Conservation (phyloP, 2,113 vertebrate species). For the Heterotis niloticus region DNA sequence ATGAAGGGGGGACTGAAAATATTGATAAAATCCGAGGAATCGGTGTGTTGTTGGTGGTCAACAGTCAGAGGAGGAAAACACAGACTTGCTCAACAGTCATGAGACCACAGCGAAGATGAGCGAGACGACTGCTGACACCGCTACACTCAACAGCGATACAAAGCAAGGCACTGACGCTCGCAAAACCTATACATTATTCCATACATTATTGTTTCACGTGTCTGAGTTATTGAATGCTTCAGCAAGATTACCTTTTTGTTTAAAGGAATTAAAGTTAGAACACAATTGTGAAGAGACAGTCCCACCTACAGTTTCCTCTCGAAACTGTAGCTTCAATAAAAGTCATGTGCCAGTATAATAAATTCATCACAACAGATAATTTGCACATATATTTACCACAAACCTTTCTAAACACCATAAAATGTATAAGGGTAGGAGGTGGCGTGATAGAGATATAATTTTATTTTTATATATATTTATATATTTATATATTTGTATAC, state of each 20-base stretch:
- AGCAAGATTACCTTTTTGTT: neutral
- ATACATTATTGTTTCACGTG: slow-evolving; percentile 1
- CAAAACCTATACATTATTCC: slow-evolving; percentile 29
- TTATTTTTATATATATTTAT: slow-evolving; percentile 33
- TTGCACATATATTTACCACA: slow-evolving; percentile 45
- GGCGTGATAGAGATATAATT: slow-evolving; percentile 29
- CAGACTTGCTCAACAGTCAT: neutral
- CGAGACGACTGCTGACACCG: neutral
- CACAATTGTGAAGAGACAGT: neutral
- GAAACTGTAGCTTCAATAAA: slow-evolving; percentile 29
- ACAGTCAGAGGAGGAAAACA: slow-evolving; percentile 10
- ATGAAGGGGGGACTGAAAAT: neutral
- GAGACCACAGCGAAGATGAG: neutral
- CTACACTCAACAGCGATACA: slow-evolving; percentile 30
- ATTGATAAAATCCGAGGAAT: slow-evolving; percentile 4
- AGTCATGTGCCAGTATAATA: slow-evolving; percentile 41
- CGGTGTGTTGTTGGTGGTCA: neutral
- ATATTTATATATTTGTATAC: slow-evolving; percentile 10
- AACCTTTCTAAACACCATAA: slow-evolving; percentile 44
- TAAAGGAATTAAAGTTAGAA: slow-evolving; percentile 10
- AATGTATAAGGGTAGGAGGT: slow-evolving; percentile 24
- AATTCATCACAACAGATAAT: slow-evolving; percentile 40
- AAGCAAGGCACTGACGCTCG: slow-evolving; percentile 44
- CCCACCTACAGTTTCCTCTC: slow-evolving; percentile 14
- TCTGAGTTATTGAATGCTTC: neutral